Evolutionary conservation across 2,888 invertebrate genomes (phyloP), one percentile per base, ranked within the genome.

Genomic region (Dryocosmus kuriphilus): DNA sequence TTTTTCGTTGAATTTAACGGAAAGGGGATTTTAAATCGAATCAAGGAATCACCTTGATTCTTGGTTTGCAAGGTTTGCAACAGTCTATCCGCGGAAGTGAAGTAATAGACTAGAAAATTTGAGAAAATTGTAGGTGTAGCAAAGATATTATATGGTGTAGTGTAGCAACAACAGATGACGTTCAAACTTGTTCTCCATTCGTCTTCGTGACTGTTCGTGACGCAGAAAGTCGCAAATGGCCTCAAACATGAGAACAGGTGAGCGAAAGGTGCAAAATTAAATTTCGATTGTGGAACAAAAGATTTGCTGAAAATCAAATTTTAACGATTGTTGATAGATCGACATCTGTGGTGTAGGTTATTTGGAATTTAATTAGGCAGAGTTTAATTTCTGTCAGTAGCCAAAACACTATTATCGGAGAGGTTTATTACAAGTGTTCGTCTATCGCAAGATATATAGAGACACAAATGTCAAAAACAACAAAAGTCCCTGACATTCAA

Each of bases 191-290:
- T 51, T 51, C n/a, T 51, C 51, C 51, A 51, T 51, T 51, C 51
- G 24, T 24, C 24, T 24, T 57, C 24, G 57, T 57, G 57, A 57
- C 57, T 24, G 57, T 24, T 57, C 24, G 57, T 57, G 57, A 57
- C 57, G 57, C 57, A 57, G 57, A n/a, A 57, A 22, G 22, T 24
- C 57, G 14, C 57, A 57, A 85, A 90, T 90, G 90, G 90, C 90
- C 83, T 87, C 89, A 81, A 85, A 88, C 82, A 84, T 87, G 81
- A 86, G 86, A 87, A 87, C 89, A 90, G 90, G 90, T 90, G 89
- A 89, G 89, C 84, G 62, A 74, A 73, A 74, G 77, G 63, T 24
- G 63, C 22, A 76, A 63, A 78, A 74, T 81, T 77, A 80, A 77
- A 14, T 57, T 9, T 24, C 22, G 77, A 77, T 61, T 77, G 41